Conservation (phyloP, 2,888 invertebrate genomes). For the Marasmarcha lunaedactyla region DNA sequence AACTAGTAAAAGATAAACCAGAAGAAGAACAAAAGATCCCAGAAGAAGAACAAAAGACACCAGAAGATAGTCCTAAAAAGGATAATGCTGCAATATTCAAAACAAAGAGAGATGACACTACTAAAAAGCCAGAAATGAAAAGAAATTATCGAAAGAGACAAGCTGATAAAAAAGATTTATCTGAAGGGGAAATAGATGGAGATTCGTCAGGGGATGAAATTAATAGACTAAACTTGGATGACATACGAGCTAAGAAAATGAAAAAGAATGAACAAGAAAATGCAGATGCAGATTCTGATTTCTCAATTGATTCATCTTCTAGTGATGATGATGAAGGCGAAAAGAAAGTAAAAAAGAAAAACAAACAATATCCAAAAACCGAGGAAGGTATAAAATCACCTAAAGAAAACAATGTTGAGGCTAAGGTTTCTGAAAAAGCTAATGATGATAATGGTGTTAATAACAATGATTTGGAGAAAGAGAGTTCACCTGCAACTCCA, state of each 20-base stretch:
- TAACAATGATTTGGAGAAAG: conserved; percentile 11
- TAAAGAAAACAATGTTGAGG: background rate
- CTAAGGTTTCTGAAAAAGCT: conserved; percentile 14
- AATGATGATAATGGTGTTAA: conserved; percentile 13
- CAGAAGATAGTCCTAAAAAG: conserved; percentile 17
- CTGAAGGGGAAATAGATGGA: conserved; percentile 50
- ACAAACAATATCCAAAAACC: conserved; percentile 10
- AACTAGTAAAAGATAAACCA: conserved; percentile 12
- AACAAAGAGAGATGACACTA: conserved; percentile 2
- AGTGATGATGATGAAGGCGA: conserved; percentile 42
- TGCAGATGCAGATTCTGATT: conserved; percentile 80
- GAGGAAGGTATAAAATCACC: conserved; percentile 1
- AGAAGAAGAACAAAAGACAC: conserved; percentile 21
- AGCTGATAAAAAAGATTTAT: conserved; percentile 39
- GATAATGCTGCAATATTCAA: conserved; percentile 5
- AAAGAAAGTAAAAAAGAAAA: conserved; percentile 17
- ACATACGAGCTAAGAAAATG: conserved; percentile 44
- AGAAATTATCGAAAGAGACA: conserved; percentile 73
- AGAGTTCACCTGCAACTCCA: conserved; percentile 19
- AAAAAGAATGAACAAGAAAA: conserved; percentile 70
- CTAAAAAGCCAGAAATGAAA: conserved; percentile 32
- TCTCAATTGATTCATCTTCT: conserved; percentile 75
- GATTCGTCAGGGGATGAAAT: conserved; percentile 64
- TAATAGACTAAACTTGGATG: conserved; percentile 46
- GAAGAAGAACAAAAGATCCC: conserved; percentile 9